phyloP scores from a whole-genome alignment of 2,888 invertebrate species.

The Brachyptera putata region DNA sequence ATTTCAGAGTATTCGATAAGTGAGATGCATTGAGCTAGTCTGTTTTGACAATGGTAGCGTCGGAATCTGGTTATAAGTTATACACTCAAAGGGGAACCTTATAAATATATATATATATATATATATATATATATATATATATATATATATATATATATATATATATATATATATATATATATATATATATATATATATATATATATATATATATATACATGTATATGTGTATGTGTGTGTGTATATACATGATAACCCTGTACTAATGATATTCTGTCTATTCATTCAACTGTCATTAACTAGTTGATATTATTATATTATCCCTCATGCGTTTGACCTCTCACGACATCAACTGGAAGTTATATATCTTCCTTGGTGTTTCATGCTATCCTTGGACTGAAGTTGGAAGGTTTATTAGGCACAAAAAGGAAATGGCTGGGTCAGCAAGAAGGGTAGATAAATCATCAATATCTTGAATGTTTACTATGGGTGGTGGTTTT shows the following conservation, averaged over 20 bases:
- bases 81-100: slow-evolving; percentile 1
- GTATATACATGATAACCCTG: no score
- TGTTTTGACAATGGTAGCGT: slow-evolving; percentile 6
- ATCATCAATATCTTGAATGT: no score
- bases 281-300: neutral
- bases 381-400: neutral
- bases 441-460: slow-evolving; percentile 10
- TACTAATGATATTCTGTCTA: neutral
- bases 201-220: no score
- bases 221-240: no score
- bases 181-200: no score
- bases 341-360: neutral
- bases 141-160: no score
- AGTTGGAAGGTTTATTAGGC: slow-evolving; percentile 15
- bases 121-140: no score
- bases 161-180: no score
- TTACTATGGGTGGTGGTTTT: no score
- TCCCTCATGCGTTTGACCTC: slow-evolving; percentile 5
- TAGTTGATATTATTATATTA: neutral
- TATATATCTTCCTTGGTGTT: neutral
- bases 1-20: no score
- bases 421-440: neutral
- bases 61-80: neutral
- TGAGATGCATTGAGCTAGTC: no score
- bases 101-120: no score